Evolutionary conservation across 2,113 vertebrate genomes (phyloP).

Genomic region (Neoarius graeffei): DNA sequence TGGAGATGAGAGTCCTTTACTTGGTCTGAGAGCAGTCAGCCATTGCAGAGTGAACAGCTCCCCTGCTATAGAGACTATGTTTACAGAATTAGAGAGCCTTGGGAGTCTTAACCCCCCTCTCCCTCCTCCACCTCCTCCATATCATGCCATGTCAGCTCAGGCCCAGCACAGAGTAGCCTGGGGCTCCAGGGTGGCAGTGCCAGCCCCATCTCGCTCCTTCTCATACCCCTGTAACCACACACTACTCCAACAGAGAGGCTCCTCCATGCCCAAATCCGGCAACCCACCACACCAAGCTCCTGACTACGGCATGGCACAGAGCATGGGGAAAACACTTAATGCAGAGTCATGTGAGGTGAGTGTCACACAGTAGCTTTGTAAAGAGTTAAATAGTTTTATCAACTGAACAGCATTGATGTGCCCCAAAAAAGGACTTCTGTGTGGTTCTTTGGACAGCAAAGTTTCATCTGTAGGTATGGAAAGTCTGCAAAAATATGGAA

Average conservation of each 20-base stretch:
- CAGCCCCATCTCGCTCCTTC: conserved; percentile 93
- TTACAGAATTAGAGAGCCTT: conserved; percentile 91
- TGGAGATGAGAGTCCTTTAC: conserved; percentile 94
- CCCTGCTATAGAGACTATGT: conserved; percentile 91
- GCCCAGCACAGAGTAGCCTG: conserved; percentile 85
- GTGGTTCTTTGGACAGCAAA: neutral
- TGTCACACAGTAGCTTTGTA: neutral
- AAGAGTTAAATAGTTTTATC: neutral
- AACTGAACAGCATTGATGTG: neutral
- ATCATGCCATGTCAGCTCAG: conserved; percentile 86
- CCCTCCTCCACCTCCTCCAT: conserved; percentile 92
- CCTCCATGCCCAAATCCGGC: conserved; percentile 80
- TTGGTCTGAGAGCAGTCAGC: conserved; percentile 86
- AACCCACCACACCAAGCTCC: conserved; percentile 79
- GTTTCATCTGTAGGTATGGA: neutral
- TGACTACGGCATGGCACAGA: conserved; percentile 83
- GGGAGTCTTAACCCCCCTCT: conserved; percentile 91
- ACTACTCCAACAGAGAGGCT: conserved; percentile 79
- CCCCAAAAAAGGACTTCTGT: neutral
- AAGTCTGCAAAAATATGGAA: neutral
- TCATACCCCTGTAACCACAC: conserved; percentile 96
- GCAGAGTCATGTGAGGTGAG: conserved; percentile 37
- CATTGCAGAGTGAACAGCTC: conserved; percentile 93
- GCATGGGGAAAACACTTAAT: neutral
- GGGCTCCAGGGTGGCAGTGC: conserved; percentile 86